phyloP scores from a whole-genome alignment of 1,140 invertebrate species.

The Lordiphosa collinella region DNA sequence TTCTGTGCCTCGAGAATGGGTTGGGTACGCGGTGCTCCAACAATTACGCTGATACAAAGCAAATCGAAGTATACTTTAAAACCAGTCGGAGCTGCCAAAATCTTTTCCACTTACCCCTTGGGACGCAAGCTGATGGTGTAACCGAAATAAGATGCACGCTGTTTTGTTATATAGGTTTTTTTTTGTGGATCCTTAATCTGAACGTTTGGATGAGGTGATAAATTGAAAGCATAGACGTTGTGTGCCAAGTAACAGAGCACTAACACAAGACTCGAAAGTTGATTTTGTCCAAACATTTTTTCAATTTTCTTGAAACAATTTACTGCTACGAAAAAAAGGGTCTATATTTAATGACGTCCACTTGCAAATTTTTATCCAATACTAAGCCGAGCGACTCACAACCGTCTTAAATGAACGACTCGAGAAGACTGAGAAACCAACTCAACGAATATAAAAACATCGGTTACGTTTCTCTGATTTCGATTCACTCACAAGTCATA shows the following conservation, averaged over 20 bases:
- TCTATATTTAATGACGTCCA: no score
- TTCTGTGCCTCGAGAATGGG: constrained; percentile 66
- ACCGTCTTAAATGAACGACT: constrained; percentile 19
- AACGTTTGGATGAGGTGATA: constrained; percentile 70
- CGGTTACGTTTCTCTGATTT: no score
- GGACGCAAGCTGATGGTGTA: constrained; percentile 63
- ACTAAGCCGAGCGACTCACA: neutral
- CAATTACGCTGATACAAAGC: constrained; percentile 47
- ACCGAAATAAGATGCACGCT: constrained; percentile 77
- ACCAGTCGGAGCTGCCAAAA: neutral
- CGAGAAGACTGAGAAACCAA: constrained; percentile 9
- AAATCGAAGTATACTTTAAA: constrained; percentile 14
- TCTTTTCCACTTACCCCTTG: constrained; percentile 51
- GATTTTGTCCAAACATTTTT: no score
- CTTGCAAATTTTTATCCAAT: neutral
- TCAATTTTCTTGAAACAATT: neutral
- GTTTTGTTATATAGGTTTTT: constrained; percentile 52
- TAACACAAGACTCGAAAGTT: constrained; percentile 4
- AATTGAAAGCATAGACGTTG: constrained; percentile 48
- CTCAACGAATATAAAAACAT: no score
- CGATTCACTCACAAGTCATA: no score
- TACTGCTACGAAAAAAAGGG: neutral
- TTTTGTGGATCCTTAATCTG: constrained; percentile 62
- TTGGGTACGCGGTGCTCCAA: constrained; percentile 74
- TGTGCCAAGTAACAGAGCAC: constrained; percentile 6